Conservation (phyloP, 2,113 vertebrate species). For the Scortum barcoo region DNA sequence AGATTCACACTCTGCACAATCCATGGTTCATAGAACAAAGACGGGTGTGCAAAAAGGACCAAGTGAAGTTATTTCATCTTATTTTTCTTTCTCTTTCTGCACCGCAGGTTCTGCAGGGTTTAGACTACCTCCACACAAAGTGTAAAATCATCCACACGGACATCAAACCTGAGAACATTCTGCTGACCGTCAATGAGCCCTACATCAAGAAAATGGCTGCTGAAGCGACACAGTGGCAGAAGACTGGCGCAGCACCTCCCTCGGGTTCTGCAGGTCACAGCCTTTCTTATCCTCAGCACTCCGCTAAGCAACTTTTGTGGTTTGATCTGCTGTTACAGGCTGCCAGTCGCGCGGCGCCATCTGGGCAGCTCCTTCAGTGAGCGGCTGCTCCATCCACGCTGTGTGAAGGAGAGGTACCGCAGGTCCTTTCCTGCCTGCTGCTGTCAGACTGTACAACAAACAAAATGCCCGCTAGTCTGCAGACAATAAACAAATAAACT, state of each 20-base stretch:
- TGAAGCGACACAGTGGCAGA: slow-evolving; percentile 97
- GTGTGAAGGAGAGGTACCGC: too few relatives aligned
- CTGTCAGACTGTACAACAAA: too few relatives aligned
- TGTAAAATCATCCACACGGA: slow-evolving; percentile 99
- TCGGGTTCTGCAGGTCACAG: slow-evolving; percentile 94
- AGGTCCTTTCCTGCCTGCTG: too few relatives aligned
- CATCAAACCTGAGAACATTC: slow-evolving; percentile 98
- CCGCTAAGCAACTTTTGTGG: not conserved
- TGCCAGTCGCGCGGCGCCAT: too few relatives aligned
- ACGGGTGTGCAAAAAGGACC: too few relatives aligned
- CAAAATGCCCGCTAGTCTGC: too few relatives aligned
- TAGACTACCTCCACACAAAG: slow-evolving; percentile 96
- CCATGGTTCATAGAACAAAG: slow-evolving; percentile 37
- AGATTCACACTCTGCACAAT: slow-evolving; percentile 2
- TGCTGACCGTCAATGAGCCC: slow-evolving; percentile 93
- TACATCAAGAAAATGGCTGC: slow-evolving; percentile 95
- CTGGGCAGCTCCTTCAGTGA: too few relatives aligned
- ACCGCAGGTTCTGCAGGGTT: slow-evolving; percentile 93
- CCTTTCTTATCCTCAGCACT: slow-evolving; percentile 23
- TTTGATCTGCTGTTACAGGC: too few relatives aligned
- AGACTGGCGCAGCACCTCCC: slow-evolving; percentile 93
- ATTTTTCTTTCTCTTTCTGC: too few relatives aligned
- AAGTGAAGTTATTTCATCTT: too few relatives aligned
- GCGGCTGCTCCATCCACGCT: too few relatives aligned
- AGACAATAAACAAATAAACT: too few relatives aligned